phyloP scores from a whole-genome alignment of 2,888 invertebrate species.

The Eupithecia pulchellata region DNA sequence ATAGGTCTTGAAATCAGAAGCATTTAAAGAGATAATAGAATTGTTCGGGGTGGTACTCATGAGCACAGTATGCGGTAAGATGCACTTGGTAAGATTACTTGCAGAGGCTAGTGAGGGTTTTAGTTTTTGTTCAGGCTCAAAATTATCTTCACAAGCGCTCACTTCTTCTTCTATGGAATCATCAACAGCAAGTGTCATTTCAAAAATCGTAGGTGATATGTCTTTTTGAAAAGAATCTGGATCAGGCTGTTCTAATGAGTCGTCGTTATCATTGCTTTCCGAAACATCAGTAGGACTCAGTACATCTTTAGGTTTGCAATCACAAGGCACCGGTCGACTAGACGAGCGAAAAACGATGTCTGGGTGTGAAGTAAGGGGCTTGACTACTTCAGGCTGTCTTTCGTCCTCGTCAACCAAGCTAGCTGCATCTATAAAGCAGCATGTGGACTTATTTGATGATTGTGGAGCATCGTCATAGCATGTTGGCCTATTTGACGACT shows the following conservation, averaged over 20 bases:
- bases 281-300: constrained; percentile 70
- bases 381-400: constrained; percentile 46
- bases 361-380: not conserved
- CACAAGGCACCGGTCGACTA: constrained; percentile 67
- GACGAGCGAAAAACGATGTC: constrained; percentile 46
- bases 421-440: constrained; percentile 92
- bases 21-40: constrained; percentile 86
- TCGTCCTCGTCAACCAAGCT: constrained; percentile 90
- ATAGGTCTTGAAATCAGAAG: constrained; percentile 52
- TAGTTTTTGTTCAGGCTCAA: constrained; percentile 1
- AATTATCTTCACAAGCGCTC: constrained; percentile 13
- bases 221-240: constrained; percentile 69
- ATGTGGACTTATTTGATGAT: constrained; percentile 61
- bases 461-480: constrained; percentile 69
- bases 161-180: constrained; percentile 61
- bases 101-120: not conserved
- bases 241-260: constrained; percentile 72
- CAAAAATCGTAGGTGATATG: constrained; percentile 71
- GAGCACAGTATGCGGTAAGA: constrained; percentile 47
- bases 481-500: constrained; percentile 61
- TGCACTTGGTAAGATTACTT: constrained; percentile 7
- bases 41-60: constrained; percentile 87
- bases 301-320: constrained; percentile 57
- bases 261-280: constrained; percentile 73
- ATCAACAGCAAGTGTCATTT: constrained; percentile 71